phyloP scores from a whole-genome alignment of 2,797 vertebrate genomes.

The Pterois miles region DNA sequence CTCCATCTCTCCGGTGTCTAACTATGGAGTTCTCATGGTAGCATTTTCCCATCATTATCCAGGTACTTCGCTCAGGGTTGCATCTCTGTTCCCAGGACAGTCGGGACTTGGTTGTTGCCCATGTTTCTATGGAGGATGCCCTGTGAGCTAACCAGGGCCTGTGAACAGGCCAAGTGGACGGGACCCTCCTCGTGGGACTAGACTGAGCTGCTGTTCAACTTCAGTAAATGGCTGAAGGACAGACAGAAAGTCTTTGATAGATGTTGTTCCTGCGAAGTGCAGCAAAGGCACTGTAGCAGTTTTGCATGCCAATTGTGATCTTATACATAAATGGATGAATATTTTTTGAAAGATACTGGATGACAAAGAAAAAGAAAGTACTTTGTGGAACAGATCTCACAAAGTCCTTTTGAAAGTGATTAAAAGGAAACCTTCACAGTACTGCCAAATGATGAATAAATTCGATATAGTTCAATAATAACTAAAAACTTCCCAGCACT shows the following conservation, averaged over 20 bases:
- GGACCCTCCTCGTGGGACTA: constrained; percentile 42
- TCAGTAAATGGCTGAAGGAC: constrained; percentile 34
- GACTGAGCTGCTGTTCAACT: constrained; percentile 54
- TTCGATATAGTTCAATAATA: no score
- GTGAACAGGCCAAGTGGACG: constrained; percentile 71
- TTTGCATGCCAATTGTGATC: constrained; percentile 8
- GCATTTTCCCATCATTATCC: constrained; percentile 61
- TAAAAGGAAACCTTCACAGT: no score
- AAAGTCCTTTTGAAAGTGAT: no score
- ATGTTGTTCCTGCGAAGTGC: constrained; percentile 5
- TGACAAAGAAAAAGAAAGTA: not conserved
- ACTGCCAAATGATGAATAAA: no score
- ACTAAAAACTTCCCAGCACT: not conserved
- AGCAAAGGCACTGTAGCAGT: not conserved
- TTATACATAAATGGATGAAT: not conserved
- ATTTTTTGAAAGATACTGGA: not conserved
- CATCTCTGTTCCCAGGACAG: constrained; percentile 63
- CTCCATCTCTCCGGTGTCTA: constrained; percentile 37
- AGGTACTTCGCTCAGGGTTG: constrained; percentile 41
- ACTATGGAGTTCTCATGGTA: constrained; percentile 51
- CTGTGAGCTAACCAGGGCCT: constrained; percentile 70
- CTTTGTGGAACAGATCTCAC: no score
- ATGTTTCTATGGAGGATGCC: constrained; percentile 70
- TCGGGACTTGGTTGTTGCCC: constrained; percentile 47
- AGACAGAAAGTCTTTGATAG: constrained; percentile 52